phyloP scores from a whole-genome alignment of 2,888 invertebrate species.

The Tipula lateralis region DNA sequence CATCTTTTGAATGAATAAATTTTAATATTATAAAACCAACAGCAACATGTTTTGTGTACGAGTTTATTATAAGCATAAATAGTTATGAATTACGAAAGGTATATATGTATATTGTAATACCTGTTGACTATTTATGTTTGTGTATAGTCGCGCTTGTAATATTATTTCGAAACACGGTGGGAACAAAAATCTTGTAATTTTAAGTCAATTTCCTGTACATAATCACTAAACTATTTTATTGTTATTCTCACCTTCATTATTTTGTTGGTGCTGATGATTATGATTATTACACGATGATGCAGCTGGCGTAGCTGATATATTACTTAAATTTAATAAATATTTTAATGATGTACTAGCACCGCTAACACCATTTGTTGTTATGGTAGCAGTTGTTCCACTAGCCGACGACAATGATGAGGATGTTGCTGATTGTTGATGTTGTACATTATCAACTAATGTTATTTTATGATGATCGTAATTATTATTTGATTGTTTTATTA shows the following conservation, averaged over 20 bases:
- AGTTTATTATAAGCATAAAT: background rate
- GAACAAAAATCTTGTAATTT: background rate
- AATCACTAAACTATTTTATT: background rate
- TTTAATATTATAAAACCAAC: background rate
- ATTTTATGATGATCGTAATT: conserved; percentile 24
- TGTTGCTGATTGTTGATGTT: conserved; percentile 20
- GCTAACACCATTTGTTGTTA: background rate
- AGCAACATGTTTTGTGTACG: background rate
- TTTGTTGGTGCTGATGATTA: background rate
- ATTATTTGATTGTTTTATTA: conserved; percentile 27
- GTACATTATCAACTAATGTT: background rate
- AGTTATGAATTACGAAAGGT: conserved; percentile 13
- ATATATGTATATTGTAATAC: background rate
- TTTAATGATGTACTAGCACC: background rate
- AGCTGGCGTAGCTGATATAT: background rate
- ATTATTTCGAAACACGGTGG: background rate
- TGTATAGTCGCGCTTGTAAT: background rate
- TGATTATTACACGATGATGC: background rate
- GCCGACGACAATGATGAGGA: background rate
- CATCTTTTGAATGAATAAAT: background rate
- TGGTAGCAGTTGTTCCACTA: background rate
- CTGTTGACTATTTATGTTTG: background rate
- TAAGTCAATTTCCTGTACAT: background rate
- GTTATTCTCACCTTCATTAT: background rate
- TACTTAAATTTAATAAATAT: conserved; percentile 28